Evolutionary conservation across 2,888 invertebrate species (phyloP).

Genomic region (Andrena fulva): DNA sequence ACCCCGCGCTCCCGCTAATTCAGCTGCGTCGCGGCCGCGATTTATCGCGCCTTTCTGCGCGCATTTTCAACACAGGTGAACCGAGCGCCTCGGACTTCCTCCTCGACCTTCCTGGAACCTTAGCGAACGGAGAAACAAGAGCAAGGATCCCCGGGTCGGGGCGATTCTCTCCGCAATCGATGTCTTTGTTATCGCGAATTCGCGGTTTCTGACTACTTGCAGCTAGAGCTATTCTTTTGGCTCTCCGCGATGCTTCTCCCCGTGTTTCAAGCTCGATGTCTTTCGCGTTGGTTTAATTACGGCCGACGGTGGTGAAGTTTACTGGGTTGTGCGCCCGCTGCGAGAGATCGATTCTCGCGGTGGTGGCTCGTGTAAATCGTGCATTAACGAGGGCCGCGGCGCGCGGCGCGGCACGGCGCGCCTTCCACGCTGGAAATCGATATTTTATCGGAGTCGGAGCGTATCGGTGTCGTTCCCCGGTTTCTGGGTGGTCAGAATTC

Average conservation of each 20-base stretch:
- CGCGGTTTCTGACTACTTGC: no score
- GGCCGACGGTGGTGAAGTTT: background rate
- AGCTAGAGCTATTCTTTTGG: no score
- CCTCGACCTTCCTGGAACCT: background rate
- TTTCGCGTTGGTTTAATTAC: no score
- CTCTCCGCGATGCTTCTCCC: no score
- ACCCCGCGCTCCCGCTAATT: slow-evolving; percentile 43
- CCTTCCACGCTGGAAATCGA: slow-evolving; percentile 48
- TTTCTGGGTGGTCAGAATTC: slow-evolving; percentile 70
- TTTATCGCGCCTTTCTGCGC: slow-evolving; percentile 35
- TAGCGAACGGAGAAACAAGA: no score
- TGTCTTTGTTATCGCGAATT: no score
- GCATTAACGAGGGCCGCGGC: slow-evolving; percentile 51
- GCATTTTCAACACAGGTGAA: background rate
- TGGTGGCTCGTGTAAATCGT: slow-evolving; percentile 40
- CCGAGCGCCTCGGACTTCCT: no score
- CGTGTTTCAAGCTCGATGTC: no score
- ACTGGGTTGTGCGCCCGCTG: background rate
- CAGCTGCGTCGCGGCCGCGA: slow-evolving; percentile 19
- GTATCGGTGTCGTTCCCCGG: slow-evolving; percentile 53
- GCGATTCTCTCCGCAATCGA: no score
- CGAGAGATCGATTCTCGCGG: background rate
- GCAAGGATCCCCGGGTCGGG: no score
- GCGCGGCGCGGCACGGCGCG: slow-evolving; percentile 3
- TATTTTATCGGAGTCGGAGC: slow-evolving; percentile 54